Conservation (phyloP, 2,797 vertebrate species). For the Danio kyathit region DNA sequence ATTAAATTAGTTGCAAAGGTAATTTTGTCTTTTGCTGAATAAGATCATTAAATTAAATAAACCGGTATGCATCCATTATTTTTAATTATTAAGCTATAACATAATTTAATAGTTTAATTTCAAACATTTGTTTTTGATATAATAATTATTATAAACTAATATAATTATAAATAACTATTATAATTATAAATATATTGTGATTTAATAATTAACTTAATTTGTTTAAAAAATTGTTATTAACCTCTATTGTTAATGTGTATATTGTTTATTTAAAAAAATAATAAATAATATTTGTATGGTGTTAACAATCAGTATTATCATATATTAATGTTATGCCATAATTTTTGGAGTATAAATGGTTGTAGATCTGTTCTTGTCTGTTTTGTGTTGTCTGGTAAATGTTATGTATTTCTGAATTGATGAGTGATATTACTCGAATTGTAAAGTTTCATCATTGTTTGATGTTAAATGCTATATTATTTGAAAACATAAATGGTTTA, state of each 20-base stretch:
- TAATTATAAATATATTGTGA: too few species aligned
- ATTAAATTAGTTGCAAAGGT: too few species aligned
- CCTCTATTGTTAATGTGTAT: neutral
- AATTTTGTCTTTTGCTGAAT: too few species aligned
- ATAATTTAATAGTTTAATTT: too few species aligned
- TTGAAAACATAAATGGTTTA: neutral
- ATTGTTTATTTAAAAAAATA: neutral
- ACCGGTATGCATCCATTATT: neutral
- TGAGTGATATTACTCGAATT: neutral
- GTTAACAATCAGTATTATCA: neutral
- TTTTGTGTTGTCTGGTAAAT: neutral
- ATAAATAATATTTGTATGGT: too few species aligned
- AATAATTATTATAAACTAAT: too few species aligned
- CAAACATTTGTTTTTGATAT: too few species aligned
- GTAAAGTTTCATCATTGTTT: neutral
- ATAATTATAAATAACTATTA: too few species aligned
- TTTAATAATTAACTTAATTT: too few species aligned
- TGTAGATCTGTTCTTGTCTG: neutral
- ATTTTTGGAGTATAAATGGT: neutral
- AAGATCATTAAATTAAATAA: too few species aligned
- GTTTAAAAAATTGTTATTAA: too few species aligned
- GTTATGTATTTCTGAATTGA: neutral
- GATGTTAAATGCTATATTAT: neutral
- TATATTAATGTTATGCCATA: neutral
- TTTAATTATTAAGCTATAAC: neutral